A percentile compares a stretch with the other conserved stretches of the same genome.
These are phyloP conservation scores for Pyrgus malvae DNA, from an alignment of 2,888 invertebrate genomes.

Conservation along the genomic window DNA sequence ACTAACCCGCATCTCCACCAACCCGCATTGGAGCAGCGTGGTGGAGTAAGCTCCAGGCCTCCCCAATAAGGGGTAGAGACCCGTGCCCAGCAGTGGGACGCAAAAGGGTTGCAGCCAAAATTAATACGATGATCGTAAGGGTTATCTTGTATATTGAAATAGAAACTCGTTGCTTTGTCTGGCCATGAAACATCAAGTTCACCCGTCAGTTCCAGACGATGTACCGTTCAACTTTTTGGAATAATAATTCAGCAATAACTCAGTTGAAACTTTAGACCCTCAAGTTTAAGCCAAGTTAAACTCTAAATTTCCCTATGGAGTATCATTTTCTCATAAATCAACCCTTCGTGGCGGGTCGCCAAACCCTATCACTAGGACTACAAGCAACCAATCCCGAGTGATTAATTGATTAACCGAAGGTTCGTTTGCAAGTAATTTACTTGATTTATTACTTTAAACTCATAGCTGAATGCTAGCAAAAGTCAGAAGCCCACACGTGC, in stretches of 20 bases:
- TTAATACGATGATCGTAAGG: too few relatives aligned
- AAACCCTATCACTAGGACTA: constrained; percentile 60
- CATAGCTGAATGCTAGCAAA: constrained; percentile 32
- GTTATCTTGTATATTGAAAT: too few relatives aligned
- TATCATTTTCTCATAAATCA: constrained; percentile 78
- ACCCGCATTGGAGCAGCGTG: too few relatives aligned
- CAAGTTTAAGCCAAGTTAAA: constrained; percentile 34
- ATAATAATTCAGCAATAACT: constrained; percentile 27
- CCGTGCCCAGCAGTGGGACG: too few relatives aligned
- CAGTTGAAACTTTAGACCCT: constrained; percentile 23
- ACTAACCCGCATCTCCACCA: too few relatives aligned
- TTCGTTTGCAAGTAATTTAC: constrained; percentile 66
- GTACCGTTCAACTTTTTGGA: constrained; percentile 17
- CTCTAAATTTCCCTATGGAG: constrained; percentile 62
- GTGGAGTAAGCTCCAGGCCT: too few relatives aligned
- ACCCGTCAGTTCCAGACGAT: not conserved
- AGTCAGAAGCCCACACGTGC: constrained; percentile 35
- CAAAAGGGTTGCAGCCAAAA: too few relatives aligned
- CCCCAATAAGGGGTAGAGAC: too few relatives aligned
- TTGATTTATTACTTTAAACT: constrained; percentile 61
- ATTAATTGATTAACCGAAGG: constrained; percentile 76
- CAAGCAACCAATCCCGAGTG: constrained; percentile 62
- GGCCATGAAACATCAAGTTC: not conserved
- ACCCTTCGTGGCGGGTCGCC: constrained; percentile 58
- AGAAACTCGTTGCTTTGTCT: too few relatives aligned